phyloP scores from a whole-genome alignment of 2,888 invertebrate genomes.

The Phania funesta region DNA sequence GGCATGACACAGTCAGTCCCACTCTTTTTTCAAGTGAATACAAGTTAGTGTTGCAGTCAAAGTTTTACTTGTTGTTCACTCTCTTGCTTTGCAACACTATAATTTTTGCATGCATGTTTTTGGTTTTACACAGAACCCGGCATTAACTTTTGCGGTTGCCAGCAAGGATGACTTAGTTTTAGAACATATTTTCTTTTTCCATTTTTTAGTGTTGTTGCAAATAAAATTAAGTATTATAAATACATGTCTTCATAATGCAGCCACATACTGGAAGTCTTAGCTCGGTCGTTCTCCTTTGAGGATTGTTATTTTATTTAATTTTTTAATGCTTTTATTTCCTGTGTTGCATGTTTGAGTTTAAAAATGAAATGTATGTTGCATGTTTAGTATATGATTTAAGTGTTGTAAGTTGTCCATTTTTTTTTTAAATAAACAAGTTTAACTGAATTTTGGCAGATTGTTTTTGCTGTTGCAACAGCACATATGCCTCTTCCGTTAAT shows the following conservation, averaged over 20 bases:
- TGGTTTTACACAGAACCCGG: slow-evolving; percentile 34
- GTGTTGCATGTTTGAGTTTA: slow-evolving; percentile 37
- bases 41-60: not conserved
- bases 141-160: slow-evolving; percentile 54
- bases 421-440: not conserved
- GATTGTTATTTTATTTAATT: not conserved
- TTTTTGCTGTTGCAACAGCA: not conserved
- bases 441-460: not conserved
- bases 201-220: too few species aligned
- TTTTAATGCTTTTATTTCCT: not conserved
- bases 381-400: slow-evolving; percentile 27
- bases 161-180: slow-evolving; percentile 47
- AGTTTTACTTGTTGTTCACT: slow-evolving; percentile 8
- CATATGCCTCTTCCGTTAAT: too few species aligned
- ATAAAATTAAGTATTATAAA: slow-evolving; percentile 20
- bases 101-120: slow-evolving; percentile 44
- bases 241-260: slow-evolving; percentile 29
- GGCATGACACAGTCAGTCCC: slow-evolving; percentile 24
- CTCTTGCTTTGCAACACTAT: slow-evolving; percentile 19
- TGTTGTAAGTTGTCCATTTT: slow-evolving; percentile 16
- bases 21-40: not conserved
- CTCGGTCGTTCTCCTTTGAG: not conserved
- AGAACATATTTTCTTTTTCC: slow-evolving; percentile 6
- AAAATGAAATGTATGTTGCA: slow-evolving; percentile 19
- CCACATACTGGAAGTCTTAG: not conserved